These are phyloP conservation scores for Schizopygopsis malacanthus DNA, from an alignment of 2,797 vertebrate species.

Conservation along the genomic window DNA sequence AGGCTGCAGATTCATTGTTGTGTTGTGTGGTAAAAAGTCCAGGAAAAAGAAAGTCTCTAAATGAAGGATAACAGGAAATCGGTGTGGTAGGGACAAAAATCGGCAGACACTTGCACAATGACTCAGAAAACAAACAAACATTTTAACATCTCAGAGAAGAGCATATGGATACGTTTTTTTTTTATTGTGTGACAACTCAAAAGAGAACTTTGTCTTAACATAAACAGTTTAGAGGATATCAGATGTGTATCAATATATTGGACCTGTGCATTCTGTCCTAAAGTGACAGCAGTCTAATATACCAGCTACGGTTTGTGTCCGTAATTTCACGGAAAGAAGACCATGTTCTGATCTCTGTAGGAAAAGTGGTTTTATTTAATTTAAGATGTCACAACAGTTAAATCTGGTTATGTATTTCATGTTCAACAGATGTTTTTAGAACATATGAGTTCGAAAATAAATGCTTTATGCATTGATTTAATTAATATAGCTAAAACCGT, in stretches of 20 bases:
- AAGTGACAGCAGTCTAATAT: background rate
- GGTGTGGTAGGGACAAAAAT: background rate
- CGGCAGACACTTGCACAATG: background rate
- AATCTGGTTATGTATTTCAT: background rate
- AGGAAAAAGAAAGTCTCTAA: too few species aligned
- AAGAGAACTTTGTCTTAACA: background rate
- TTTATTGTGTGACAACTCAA: background rate
- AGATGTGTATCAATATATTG: background rate
- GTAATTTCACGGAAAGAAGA: too few species aligned
- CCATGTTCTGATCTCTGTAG: too few species aligned
- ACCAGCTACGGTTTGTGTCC: too few species aligned
- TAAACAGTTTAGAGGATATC: too few species aligned
- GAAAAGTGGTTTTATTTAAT: background rate
- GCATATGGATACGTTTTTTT: too few species aligned
- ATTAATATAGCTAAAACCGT: background rate
- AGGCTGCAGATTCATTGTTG: background rate
- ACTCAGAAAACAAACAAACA: too few species aligned
- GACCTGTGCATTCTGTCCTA: background rate
- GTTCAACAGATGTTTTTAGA: background rate
- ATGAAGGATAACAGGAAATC: too few species aligned
- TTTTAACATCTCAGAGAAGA: background rate
- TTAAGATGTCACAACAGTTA: background rate
- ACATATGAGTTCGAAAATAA: background rate
- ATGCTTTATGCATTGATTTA: background rate
- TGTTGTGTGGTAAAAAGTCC: background rate